Evolutionary conservation across 2,113 vertebrate genomes (phyloP), one percentile per base, ranked within the genome.

Genomic region (Sorex fumeus): DNA sequence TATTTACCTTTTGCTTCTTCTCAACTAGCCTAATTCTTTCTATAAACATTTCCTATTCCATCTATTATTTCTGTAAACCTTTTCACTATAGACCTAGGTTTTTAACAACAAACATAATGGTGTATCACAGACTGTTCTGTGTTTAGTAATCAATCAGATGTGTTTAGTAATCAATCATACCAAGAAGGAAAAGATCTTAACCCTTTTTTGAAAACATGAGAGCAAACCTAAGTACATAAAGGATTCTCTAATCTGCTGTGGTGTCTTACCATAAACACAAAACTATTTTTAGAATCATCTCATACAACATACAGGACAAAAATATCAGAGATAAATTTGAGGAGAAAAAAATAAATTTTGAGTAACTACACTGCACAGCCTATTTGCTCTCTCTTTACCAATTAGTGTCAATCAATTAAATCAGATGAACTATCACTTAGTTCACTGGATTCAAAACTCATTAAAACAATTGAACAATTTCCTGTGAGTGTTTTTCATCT

Each of bases 351-450:
- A 71, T 71, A 34, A 91, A 95, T 81, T 92, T 95, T 80, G 47
- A 82, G 80, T 91, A 92, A 90, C 62, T 74, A 64, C 10, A 84
- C 1, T 66, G 23, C 67, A 80, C 12, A 85, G 83, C 9, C 62
- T 91, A 81, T 70, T 81, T 66, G 66, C 28, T 71, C 93, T 93
- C 76, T 83, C 40, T 79, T 95, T 6, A 43, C 84, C 87, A 95
- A 87, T 94, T 96, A 96, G 69, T 70, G 80, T 92, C 89, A 95
- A 64, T 92, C 86, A 87, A 89, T 95, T 93, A 93, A 95, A 91
- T 94, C 80, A 92, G 69, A 96, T 93, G n/a, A 91, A 93, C 75
- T 88, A 88, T 92, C 91, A 92, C 75, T 93, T 88, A 94, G 85
- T 94, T 67, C 53, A 69, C 32, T 86, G 67, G 50, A 88, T 88